These are phyloP conservation scores for Chrysocyon brachyurus DNA, from an alignment of 2,797 vertebrate species.

Conservation along the genomic window DNA sequence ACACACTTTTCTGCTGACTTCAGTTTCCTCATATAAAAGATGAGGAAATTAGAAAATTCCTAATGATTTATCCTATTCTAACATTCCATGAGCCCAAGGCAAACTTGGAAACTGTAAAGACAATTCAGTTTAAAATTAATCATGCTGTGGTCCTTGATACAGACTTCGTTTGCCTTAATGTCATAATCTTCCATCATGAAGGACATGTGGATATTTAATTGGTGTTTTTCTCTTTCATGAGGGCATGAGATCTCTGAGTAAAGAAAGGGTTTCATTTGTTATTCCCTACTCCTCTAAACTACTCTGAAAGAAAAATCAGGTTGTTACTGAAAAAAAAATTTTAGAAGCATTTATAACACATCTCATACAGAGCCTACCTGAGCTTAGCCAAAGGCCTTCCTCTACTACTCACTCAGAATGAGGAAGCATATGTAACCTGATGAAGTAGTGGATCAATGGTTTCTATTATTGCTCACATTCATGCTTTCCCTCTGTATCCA, in stretches of 20 bases:
- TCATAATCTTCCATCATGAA: slow-evolving; percentile 13
- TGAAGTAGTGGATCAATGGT: background rate
- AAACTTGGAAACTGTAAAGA: slow-evolving; percentile 50
- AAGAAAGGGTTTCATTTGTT: background rate
- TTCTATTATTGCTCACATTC: background rate
- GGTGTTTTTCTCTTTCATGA: background rate
- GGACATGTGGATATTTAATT: background rate
- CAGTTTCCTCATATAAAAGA: slow-evolving; percentile 13
- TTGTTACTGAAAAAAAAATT: background rate
- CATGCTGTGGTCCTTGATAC: background rate
- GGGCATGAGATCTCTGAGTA: background rate
- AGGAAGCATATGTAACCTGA: background rate
- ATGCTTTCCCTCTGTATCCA: background rate
- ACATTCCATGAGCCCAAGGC: background rate
- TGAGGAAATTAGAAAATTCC: slow-evolving; percentile 23
- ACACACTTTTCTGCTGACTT: slow-evolving; percentile 22
- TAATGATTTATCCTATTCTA: background rate
- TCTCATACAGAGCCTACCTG: background rate
- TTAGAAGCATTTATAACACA: background rate
- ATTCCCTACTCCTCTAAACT: background rate
- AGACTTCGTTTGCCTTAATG: background rate
- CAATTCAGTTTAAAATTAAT: slow-evolving; percentile 35
- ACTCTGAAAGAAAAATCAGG: background rate
- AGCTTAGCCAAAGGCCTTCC: background rate
- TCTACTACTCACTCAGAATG: background rate